phyloP scores from a whole-genome alignment of 2,888 invertebrate species.

The Cynaeus angustus region DNA sequence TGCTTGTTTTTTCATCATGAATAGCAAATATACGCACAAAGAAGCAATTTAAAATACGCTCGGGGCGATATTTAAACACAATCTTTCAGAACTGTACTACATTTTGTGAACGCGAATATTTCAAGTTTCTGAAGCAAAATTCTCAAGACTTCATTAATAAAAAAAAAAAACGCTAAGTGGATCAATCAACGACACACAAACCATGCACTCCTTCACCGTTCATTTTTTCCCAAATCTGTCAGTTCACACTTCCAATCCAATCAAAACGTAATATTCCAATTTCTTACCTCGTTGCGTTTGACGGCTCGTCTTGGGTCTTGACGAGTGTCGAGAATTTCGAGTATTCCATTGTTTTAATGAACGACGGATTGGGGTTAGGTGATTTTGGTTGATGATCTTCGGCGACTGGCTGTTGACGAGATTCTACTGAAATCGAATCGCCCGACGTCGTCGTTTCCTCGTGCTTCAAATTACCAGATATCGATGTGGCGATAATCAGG shows the following conservation, averaged over 20 bases:
- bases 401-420: conserved; percentile 63
- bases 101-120: not conserved
- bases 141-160: no score
- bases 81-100: conserved; percentile 1
- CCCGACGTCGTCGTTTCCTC: conserved; percentile 56
- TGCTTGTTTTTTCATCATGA: not conserved
- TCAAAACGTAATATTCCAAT: not conserved
- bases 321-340: conserved; percentile 69
- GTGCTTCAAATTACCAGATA: conserved; percentile 45
- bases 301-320: conserved; percentile 63
- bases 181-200: no score
- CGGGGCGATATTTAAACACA: not conserved
- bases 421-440: conserved; percentile 62
- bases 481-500: conserved; percentile 69
- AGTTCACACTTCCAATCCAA: no score
- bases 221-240: no score
- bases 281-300: conserved; percentile 19
- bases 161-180: no score
- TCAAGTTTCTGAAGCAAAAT: not conserved
- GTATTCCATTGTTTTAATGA: conserved; percentile 70
- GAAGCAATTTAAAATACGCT: not conserved
- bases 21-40: not conserved
- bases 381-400: conserved; percentile 60
- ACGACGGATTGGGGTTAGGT: conserved; percentile 66
- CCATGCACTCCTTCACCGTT: no score